Base-by-base conservation (phyloP, 1,140 invertebrate species). In the Drosophila serrata region DNA sequence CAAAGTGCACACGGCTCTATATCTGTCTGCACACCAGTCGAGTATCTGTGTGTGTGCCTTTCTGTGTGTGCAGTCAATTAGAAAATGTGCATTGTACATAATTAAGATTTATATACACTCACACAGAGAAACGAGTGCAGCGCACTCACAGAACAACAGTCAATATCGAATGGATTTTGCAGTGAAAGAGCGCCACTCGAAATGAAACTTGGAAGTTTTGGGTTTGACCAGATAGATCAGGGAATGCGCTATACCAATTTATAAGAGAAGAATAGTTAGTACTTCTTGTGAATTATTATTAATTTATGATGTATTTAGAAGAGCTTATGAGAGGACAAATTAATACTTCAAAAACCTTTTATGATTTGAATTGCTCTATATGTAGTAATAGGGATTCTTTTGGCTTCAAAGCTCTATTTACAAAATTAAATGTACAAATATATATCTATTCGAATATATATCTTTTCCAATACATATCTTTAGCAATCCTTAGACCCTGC, bases 41-140 rank as follows among this genome's bases (percentile, higher is more conserved):
- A 46, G 40, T 35, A 35, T 12, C 24, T 40, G 46, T 49, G 33
- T 19, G 6, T 31, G 61, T 55, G 33, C 17, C 27, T 17, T 55
- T 39, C 24, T 13, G 31, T n/a, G 73, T 62, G 65, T 75, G 82
- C 73, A 87, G 82, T 87, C 82, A 87, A 87, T 87, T 87, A 87
- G 82, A 87, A 87, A 87, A 87, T 87, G 79, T 87, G 82, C 84
- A 87, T 88, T 82, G 79, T 80, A 88, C 82, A 87, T 87, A 87
- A 87, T 87, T 87, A 87, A 87, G 82, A 87, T 87, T 87, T 87
- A 87, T 82, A 88, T 68, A 76, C 70, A 82, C 75, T 43, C 45
- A 58, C 60, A 65, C 60, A 37, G 39, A 57, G 49, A 56, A 58
- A 33, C 22, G 37, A 33, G 49, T 19, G 35, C n/a, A n/a, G n/a